Percentiles rank a stretch among this genome's conserved stretches.
Conservation (phyloP, 2,113 vertebrate species). For the Hippopotamus amphibius region DNA sequence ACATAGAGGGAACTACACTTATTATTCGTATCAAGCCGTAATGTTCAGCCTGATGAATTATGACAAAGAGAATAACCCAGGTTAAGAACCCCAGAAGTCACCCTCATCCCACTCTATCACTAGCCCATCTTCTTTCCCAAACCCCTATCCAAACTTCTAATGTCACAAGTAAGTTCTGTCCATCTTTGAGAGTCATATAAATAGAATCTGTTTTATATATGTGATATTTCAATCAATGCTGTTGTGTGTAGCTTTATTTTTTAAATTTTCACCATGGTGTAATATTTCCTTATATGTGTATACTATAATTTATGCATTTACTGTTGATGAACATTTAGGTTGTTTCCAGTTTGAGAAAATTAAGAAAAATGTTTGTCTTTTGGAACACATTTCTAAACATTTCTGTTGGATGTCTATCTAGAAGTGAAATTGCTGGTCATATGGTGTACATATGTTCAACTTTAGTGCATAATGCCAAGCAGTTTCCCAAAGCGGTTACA, state of each 20-base stretch:
- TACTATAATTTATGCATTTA: not conserved
- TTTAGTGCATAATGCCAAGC: not conserved
- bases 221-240: slow-evolving; percentile 17
- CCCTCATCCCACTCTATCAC: not conserved
- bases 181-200: slow-evolving; percentile 1
- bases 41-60: not conserved
- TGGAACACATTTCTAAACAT: slow-evolving; percentile 35
- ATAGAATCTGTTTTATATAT: not conserved
- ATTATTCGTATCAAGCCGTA: not conserved
- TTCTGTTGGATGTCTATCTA: not conserved
- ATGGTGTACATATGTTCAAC: not conserved
- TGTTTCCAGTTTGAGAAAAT: slow-evolving; percentile 32
- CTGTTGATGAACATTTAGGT: not conserved
- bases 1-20: not conserved
- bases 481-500: not conserved
- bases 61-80: not conserved
- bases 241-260: not conserved
- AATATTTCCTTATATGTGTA: not conserved
- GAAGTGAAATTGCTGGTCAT: slow-evolving; percentile 13
- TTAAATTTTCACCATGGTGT: not conserved
- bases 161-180: not conserved
- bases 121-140: not conserved
- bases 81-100: not conserved
- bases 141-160: not conserved
- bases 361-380: slow-evolving; percentile 45